phyloP scores from a whole-genome alignment of 1,140 invertebrate species.

The Hylaeus volcanicus region DNA sequence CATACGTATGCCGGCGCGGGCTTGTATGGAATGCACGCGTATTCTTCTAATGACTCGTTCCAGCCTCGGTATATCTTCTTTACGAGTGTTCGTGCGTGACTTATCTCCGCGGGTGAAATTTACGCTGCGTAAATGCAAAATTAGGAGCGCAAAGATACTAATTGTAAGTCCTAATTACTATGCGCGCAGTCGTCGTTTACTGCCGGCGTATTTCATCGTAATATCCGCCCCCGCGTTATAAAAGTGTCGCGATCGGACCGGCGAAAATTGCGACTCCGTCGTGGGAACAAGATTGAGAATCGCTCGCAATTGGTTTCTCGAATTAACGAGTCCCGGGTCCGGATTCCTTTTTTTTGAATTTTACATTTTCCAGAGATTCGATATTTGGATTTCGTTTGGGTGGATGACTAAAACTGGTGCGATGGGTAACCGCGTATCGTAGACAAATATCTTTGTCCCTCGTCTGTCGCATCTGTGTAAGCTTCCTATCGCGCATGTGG shows the following conservation, averaged over 20 bases:
- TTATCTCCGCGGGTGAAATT: slow-evolving; percentile 42
- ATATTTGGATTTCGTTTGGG: too few species aligned
- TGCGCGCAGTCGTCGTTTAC: background rate
- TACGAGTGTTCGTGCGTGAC: slow-evolving; percentile 4
- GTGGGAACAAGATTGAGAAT: background rate
- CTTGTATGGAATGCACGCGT: slow-evolving; percentile 8
- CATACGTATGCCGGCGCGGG: too few species aligned
- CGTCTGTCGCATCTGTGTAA: slow-evolving; percentile 14
- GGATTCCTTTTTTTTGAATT: too few species aligned
- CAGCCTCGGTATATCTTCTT: slow-evolving; percentile 1
- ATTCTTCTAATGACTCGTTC: background rate
- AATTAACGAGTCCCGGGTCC: too few species aligned
- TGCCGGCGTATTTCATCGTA: background rate
- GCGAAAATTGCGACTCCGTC: background rate
- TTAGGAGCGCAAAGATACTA: slow-evolving; percentile 12
- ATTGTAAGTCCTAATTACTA: slow-evolving; percentile 10
- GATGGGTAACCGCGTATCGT: background rate
- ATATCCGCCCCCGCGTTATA: background rate
- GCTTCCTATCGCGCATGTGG: slow-evolving; percentile 42
- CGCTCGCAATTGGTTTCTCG: background rate
- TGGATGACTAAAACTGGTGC: too few species aligned
- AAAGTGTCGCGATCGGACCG: slow-evolving; percentile 1
- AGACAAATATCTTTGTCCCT: slow-evolving; percentile 10
- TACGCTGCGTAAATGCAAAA: slow-evolving; percentile 25
- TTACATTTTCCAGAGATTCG: too few species aligned